Evolutionary conservation across 2,797 vertebrate genomes (phyloP).

Genomic region (Leptatherina wallacei): DNA sequence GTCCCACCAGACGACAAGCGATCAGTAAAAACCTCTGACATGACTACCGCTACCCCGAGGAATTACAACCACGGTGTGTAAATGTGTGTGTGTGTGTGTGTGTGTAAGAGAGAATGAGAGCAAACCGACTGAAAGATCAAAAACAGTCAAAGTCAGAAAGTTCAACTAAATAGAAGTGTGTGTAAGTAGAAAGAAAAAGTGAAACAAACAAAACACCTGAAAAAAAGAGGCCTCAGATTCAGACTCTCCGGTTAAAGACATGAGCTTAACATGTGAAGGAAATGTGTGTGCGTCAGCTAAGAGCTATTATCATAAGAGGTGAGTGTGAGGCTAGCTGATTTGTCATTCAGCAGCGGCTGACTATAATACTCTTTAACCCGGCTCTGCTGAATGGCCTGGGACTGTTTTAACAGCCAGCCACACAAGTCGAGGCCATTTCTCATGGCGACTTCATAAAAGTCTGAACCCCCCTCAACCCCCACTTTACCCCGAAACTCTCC

Average conservation of each 20-base stretch:
- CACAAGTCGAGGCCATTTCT: conserved; percentile 78
- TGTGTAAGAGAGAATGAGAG: background rate
- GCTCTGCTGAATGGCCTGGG: conserved; percentile 56
- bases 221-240: conserved; percentile 31
- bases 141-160: conserved; percentile 24
- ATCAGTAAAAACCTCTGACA: conserved; percentile 76
- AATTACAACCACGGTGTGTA: conserved; percentile 39
- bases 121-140: conserved; percentile 16
- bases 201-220: background rate
- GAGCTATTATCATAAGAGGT: conserved; percentile 66
- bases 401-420: conserved; percentile 73
- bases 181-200: background rate
- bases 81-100: conserved; percentile 18
- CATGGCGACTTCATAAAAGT: conserved; percentile 78
- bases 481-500: conserved; percentile 25
- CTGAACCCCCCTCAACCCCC: conserved; percentile 31
- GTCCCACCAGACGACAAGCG: conserved; percentile 65
- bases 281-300: conserved; percentile 27
- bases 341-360: conserved; percentile 54
- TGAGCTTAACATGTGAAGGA: conserved; percentile 38
- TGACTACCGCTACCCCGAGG: conserved; percentile 56
- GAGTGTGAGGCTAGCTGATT: conserved; percentile 63
- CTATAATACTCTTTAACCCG: conserved; percentile 61
- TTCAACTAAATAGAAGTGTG: conserved; percentile 17
- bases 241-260: conserved; percentile 53